These are phyloP conservation scores for Plusia festucae DNA, from an alignment of 2,888 invertebrate genomes.

Conservation along the genomic window DNA sequence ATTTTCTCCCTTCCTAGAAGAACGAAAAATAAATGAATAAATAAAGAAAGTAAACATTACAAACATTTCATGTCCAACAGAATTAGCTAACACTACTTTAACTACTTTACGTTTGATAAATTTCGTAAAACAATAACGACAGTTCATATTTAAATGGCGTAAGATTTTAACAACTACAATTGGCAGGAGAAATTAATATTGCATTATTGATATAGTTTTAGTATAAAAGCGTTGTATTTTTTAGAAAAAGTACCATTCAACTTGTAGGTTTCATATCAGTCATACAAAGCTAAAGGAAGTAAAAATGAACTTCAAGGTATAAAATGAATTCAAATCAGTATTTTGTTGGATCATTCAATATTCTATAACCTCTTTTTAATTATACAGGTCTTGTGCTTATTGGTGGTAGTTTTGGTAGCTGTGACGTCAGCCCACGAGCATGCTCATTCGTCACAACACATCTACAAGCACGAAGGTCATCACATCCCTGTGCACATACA, in stretches of 20 bases:
- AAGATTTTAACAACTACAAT: neutral
- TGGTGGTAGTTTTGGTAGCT: slow-evolving; percentile 45
- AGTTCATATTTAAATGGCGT: neutral
- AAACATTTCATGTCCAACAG: neutral
- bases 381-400: slow-evolving; percentile 57
- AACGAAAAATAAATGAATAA: too few species aligned
- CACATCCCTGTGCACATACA: slow-evolving; percentile 54
- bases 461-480: slow-evolving; percentile 65
- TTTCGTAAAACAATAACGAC: slow-evolving; percentile 6
- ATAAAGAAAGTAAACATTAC: neutral
- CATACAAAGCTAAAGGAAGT: neutral
- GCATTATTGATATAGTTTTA: neutral
- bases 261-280: neutral
- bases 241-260: neutral
- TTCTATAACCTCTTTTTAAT: neutral
- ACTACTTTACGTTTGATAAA: neutral
- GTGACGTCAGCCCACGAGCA: slow-evolving; percentile 35
- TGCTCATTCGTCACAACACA: slow-evolving; percentile 66
- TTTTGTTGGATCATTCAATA: neutral
- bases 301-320: slow-evolving; percentile 1
- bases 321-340: neutral
- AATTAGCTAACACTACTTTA: slow-evolving; percentile 2
- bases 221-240: neutral
- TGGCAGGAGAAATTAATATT: neutral
- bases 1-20: too few species aligned